These are phyloP conservation scores for Chionomys nivalis DNA, from an alignment of 2,113 vertebrate genomes.

Conservation along the genomic window DNA sequence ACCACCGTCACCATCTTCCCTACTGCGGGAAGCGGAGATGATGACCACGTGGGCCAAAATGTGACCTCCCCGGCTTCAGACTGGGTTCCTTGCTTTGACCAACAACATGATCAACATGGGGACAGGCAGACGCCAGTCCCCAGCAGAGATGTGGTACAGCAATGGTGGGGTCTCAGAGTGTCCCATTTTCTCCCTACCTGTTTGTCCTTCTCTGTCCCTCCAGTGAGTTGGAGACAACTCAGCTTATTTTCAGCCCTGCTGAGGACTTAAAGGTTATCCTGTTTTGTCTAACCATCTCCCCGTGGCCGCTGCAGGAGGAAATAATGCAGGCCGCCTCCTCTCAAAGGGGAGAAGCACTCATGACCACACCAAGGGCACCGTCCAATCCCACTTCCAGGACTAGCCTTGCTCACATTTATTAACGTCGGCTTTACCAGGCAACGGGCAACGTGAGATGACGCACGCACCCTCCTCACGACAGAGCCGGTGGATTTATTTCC, in stretches of 20 bases:
- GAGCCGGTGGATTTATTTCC: background rate
- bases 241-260: background rate
- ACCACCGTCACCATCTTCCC: background rate
- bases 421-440: conserved; percentile 25
- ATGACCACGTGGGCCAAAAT: fast-evolving
- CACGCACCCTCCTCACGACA: background rate
- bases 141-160: fast-evolving
- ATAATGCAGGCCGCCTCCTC: background rate
- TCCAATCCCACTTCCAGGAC: background rate
- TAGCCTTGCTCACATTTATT: background rate
- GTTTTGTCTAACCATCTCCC: background rate
- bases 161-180: fast-evolving
- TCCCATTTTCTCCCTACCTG: background rate
- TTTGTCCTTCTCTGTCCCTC: background rate
- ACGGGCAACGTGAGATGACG: conserved; percentile 28
- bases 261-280: background rate
- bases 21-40: fast-evolving
- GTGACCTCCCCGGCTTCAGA: background rate
- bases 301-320: background rate
- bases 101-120: background rate
- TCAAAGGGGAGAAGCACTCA: fast-evolving
- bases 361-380: fast-evolving
- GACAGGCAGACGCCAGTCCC: background rate
- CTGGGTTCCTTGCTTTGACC: background rate
- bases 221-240: background rate